These are phyloP conservation scores for Sapayoa aenigma DNA, from an alignment of 2,113 vertebrate species.

Conservation along the genomic window DNA sequence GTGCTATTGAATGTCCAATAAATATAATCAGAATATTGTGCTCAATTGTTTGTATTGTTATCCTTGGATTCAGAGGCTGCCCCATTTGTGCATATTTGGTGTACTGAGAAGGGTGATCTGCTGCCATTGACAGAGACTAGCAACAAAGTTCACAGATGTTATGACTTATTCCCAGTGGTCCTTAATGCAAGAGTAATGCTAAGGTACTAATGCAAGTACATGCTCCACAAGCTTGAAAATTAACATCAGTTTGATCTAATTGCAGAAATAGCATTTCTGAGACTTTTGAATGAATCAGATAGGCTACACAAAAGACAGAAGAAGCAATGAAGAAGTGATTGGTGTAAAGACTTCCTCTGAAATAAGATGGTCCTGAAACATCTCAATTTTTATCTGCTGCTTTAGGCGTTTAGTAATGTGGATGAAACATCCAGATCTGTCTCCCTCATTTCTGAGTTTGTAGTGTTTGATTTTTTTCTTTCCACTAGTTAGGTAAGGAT, in stretches of 20 bases:
- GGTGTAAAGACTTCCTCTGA: neutral
- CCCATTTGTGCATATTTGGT: neutral
- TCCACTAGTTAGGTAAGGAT: neutral
- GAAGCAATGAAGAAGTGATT: neutral
- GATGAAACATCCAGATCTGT: neutral
- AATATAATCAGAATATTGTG: neutral
- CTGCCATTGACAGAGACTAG: neutral
- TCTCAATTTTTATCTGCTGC: neutral
- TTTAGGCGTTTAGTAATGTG: neutral
- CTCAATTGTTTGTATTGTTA: neutral
- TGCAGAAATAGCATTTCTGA: neutral
- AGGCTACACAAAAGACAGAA: neutral
- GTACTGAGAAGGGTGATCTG: neutral
- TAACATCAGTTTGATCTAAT: neutral
- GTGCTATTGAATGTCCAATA: neutral
- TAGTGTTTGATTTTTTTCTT: neutral
- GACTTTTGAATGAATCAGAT: neutral
- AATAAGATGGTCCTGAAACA: neutral
- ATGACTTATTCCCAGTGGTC: neutral
- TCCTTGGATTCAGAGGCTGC: neutral
- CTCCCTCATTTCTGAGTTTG: neutral
- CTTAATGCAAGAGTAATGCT: neutral
- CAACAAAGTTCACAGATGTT: neutral
- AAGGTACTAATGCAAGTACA: neutral
- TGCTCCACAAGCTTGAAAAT: neutral